These are phyloP conservation scores for Ichneumon xanthorius DNA, from an alignment of 2,888 invertebrate genomes.

Conservation along the genomic window DNA sequence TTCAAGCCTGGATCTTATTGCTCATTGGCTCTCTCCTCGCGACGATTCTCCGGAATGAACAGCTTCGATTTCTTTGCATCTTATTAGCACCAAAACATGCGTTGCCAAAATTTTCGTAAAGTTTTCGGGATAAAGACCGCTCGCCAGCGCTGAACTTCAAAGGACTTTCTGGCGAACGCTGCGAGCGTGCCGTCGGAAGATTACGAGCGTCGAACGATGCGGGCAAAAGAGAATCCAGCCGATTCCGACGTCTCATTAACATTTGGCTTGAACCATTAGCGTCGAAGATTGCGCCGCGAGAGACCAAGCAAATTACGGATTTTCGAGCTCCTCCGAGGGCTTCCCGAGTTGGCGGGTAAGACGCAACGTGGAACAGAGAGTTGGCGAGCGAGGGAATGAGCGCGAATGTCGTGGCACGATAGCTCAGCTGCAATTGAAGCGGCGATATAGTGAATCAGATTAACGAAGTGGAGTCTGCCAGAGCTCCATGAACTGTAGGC, in stretches of 20 bases:
- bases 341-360: not conserved
- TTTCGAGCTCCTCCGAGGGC: not conserved
- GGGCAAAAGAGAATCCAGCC: not conserved
- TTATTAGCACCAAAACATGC: not conserved
- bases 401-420: not conserved
- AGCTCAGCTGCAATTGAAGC: not conserved
- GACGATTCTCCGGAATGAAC: conserved; percentile 2
- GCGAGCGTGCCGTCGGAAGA: conserved; percentile 46
- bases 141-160: not conserved
- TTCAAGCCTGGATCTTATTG: conserved; percentile 20
- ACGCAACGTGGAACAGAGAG: not conserved
- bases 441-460: not conserved
- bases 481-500: not conserved
- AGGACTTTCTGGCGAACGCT: conserved; percentile 5
- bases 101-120: not conserved
- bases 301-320: conserved; percentile 10
- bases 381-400: conserved; percentile 6
- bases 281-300: conserved; percentile 21
- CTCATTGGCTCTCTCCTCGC: conserved; percentile 22
- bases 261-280: conserved; percentile 2
- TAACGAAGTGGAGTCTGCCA: not conserved
- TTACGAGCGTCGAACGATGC: not conserved
- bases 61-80: not conserved
- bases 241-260: conserved; percentile 1
- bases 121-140: conserved; percentile 5